Evolutionary conservation across 2,113 vertebrate genomes (phyloP), one percentile per base, ranked within the genome.

Genomic region (Hucho hucho): DNA sequence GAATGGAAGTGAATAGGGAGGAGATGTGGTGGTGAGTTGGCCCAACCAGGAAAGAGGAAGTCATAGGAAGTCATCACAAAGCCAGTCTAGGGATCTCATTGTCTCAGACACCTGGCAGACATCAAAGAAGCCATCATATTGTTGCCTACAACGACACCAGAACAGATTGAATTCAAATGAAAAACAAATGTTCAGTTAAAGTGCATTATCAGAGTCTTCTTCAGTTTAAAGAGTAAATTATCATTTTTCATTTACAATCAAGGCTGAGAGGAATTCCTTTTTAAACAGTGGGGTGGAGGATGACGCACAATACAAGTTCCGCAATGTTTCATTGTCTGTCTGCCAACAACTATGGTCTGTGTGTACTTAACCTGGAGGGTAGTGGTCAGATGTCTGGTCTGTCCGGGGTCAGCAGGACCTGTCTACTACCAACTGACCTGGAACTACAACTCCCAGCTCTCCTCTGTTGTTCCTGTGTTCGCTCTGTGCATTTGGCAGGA

Each of bases 401-500:
- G 16, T 53, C 49, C 3, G 61, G 20, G 22, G 6, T 78, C 37
- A 73, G 73, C 1, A 1, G 1, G 61, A 14, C 25, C 2, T 1
- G n/a, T 29, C 13, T 65, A 6, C 1, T n/a, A 72, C 72, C n/a
- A 73, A 79, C n/a, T 29, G 79, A 80, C 77, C 79, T 73, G 75
- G 28, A 74, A 53, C 79, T 70, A 46, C 72, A 59, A 53, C 6
- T 70, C 29, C 67, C 20, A 3, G n/a, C 13, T 66, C 6, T 32
- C 65, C 47, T 58, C 47, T 66, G 59, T 58, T 66, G 70, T 18
- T 64, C 78, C 14, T 25, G 76, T 25, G 7, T 29, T 20, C 32
- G 1, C 67, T 18, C 13, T 29, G 5, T 64, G 73, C 70, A 58
- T 47, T 29, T 1, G 1, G 71, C 49, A 69, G 37, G 13, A 22